Evolutionary conservation across 1,140 invertebrate species (phyloP).

Genomic region (Cherax destructor): DNA sequence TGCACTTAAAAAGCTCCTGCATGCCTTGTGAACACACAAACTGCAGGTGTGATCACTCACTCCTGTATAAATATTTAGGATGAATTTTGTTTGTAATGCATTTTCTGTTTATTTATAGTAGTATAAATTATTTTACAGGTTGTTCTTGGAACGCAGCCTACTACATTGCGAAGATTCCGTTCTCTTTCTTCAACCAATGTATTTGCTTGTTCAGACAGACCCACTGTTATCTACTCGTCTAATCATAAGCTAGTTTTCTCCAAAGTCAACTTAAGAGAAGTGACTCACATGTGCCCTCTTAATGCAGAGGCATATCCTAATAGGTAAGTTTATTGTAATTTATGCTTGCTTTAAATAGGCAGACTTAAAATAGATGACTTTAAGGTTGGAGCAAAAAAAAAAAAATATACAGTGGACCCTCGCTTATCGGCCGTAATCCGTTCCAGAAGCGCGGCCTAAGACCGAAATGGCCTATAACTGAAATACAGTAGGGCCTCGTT

Average conservation of each 20-base stretch:
- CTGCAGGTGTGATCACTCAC: too few species aligned
- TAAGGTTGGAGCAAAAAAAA: too few species aligned
- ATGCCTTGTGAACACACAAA: too few species aligned
- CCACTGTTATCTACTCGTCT: constrained; percentile 98
- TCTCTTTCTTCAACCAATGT: constrained; percentile 96
- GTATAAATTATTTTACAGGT: constrained; percentile 77
- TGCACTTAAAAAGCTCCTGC: too few species aligned
- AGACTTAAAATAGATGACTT: too few species aligned
- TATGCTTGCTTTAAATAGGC: too few species aligned
- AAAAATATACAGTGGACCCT: too few species aligned
- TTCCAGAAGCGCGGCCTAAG: too few species aligned
- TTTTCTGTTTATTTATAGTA: constrained; percentile 15
- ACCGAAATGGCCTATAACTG: too few species aligned
- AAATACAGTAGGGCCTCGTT: too few species aligned
- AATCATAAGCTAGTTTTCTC: constrained; percentile 99
- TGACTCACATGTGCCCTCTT: constrained; percentile 98
- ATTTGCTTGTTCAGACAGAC: constrained; percentile 98
- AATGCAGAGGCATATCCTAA: constrained; percentile 96
- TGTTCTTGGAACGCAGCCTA: constrained; percentile 97
- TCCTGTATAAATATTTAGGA: too few species aligned
- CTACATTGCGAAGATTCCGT: constrained; percentile 92
- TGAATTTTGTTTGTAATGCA: neutral
- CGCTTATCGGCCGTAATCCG: too few species aligned
- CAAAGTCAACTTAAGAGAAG: constrained; percentile 98
- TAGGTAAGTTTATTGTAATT: constrained; percentile 78